Evolutionary conservation across 2,888 invertebrate species (phyloP).

Genomic region (Acrobasis repandana): DNA sequence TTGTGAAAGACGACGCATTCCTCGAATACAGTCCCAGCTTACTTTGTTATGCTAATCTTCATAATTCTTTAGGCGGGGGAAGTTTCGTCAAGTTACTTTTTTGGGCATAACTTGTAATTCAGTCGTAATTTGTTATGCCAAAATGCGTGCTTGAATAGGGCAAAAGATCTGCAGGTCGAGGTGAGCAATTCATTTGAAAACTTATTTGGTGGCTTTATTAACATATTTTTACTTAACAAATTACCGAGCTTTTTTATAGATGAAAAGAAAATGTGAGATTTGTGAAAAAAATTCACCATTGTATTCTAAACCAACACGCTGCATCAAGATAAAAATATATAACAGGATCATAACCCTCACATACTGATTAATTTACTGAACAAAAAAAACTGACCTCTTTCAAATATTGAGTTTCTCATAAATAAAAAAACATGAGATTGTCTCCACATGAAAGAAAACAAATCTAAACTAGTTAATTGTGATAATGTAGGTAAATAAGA

Average conservation of each 20-base stretch:
- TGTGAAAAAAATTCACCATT: no score
- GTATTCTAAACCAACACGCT: no score
- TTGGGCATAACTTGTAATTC: slow-evolving; percentile 78
- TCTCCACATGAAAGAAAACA: no score
- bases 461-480: no score
- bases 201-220: slow-evolving; percentile 27
- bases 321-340: no score
- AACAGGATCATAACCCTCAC: no score
- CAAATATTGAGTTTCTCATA: no score
- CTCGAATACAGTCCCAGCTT: slow-evolving; percentile 71
- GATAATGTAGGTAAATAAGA: neutral
- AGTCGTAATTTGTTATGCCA: slow-evolving; percentile 71
- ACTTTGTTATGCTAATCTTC: slow-evolving; percentile 82
- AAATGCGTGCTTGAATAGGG: slow-evolving; percentile 52
- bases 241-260: no score
- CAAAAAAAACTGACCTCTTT: no score
- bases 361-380: no score
- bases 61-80: slow-evolving; percentile 77
- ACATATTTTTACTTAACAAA: slow-evolving; percentile 35
- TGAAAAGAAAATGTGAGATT: no score
- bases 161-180: slow-evolving; percentile 27
- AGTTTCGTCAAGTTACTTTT: slow-evolving; percentile 73
- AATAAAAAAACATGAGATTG: no score
- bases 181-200: slow-evolving; percentile 29
- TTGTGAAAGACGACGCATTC: slow-evolving; percentile 67